These are phyloP conservation scores for Suricata suricatta DNA, from an alignment of 2,113 vertebrate species.

Conservation along the genomic window DNA sequence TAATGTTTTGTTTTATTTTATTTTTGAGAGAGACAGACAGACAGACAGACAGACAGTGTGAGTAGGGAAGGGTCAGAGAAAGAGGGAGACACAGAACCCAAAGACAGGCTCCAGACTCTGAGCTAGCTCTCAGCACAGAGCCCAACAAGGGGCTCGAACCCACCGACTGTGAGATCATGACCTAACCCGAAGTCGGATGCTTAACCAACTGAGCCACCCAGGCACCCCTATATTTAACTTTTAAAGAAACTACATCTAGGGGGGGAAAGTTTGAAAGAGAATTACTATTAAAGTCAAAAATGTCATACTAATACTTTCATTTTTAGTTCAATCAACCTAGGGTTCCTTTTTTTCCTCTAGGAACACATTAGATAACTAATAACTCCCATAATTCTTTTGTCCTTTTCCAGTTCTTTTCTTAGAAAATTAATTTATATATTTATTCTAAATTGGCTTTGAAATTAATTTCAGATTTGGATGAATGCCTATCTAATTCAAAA, in stretches of 20 bases:
- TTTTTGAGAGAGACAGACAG: no score
- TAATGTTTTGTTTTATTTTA: no score
- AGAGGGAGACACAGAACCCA: no score
- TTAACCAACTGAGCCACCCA: no score
- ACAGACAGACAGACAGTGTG: no score
- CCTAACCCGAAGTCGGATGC: no score
- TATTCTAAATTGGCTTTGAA: slow-evolving; percentile 20
- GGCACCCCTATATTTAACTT: background rate
- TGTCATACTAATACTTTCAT: background rate
- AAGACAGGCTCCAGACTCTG: no score
- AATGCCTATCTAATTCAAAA: background rate
- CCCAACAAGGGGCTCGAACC: no score
- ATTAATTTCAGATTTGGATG: slow-evolving; percentile 7
- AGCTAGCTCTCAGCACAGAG: no score
- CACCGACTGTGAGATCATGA: no score
- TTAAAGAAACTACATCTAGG: background rate
- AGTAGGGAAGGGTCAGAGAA: no score
- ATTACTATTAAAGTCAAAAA: slow-evolving; percentile 38
- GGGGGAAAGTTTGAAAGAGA: background rate
- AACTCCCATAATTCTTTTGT: background rate
- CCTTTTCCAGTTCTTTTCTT: background rate
- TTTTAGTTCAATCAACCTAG: background rate
- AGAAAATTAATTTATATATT: slow-evolving; percentile 14
- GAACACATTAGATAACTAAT: background rate
- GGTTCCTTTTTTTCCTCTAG: background rate